Evolutionary conservation across 2,888 invertebrate genomes (phyloP).

Genomic region (Sepioteuthis lessoniana): DNA sequence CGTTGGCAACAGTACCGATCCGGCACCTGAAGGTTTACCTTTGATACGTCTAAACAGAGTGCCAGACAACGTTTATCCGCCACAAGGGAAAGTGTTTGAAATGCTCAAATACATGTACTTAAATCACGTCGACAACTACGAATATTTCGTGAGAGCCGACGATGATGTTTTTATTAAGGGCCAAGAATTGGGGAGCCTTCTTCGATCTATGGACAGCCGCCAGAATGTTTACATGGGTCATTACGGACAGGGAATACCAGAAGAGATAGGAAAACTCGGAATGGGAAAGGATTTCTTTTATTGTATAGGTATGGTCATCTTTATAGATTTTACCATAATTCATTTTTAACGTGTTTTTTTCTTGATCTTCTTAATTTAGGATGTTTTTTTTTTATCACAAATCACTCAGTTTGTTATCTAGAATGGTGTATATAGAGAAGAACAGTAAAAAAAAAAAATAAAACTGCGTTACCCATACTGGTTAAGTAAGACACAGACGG

Average conservation of each 20-base stretch:
- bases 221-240: conserved; percentile 87
- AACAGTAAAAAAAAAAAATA: too few species aligned
- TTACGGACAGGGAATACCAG: conserved; percentile 76
- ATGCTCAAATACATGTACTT: conserved; percentile 93
- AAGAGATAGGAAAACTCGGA: conserved; percentile 90
- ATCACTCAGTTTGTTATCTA: too few species aligned
- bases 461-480: too few species aligned
- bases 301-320: conserved; percentile 86
- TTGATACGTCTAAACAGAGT: conserved; percentile 80
- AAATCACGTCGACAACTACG: conserved; percentile 86
- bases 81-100: conserved; percentile 96
- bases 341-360: neutral
- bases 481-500: too few species aligned
- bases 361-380: too few species aligned
- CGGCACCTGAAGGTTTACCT: conserved; percentile 83
- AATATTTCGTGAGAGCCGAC: conserved; percentile 97
- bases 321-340: too few species aligned
- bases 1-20: conserved; percentile 77
- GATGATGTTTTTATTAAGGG: conserved; percentile 95
- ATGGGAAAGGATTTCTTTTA: conserved; percentile 86
- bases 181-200: conserved; percentile 85
- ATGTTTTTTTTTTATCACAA: too few species aligned
- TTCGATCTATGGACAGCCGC: conserved; percentile 89
- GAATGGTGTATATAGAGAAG: too few species aligned
- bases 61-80: conserved; percentile 96